Evolutionary conservation across 2,888 invertebrate species (phyloP).

Genomic region (Eristalinus sepulchralis): DNA sequence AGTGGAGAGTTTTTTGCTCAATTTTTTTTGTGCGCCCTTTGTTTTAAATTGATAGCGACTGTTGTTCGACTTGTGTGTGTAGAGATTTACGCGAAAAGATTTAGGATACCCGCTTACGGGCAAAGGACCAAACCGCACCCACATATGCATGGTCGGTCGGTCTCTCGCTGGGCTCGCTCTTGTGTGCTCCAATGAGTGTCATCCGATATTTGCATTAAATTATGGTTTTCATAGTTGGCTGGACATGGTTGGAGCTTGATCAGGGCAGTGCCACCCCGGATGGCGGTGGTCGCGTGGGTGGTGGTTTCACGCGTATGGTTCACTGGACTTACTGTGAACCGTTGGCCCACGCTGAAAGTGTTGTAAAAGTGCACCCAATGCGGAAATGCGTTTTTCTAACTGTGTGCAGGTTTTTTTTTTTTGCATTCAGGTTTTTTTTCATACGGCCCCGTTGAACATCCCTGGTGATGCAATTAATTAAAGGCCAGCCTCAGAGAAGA

Average conservation of each 20-base stretch:
- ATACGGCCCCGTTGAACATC: neutral
- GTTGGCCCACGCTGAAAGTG: conserved; percentile 39
- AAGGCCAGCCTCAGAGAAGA: neutral
- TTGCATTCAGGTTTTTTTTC: neutral
- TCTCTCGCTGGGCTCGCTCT: neutral
- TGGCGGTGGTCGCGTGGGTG: neutral
- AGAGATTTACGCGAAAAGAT: conserved; percentile 29
- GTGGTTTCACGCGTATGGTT: conserved; percentile 21
- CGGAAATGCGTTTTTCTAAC: conserved; percentile 4
- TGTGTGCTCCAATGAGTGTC: neutral
- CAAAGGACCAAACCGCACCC: neutral
- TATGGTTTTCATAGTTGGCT: conserved; percentile 62
- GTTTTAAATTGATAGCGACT: neutral
- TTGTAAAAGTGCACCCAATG: conserved; percentile 46
- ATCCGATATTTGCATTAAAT: conserved; percentile 60
- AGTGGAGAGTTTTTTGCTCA: neutral
- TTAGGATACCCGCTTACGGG: conserved; percentile 31
- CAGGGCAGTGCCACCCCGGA: neutral
- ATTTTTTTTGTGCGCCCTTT: neutral
- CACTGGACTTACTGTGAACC: conserved; percentile 21
- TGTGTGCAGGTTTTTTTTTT: neutral
- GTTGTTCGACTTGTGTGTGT: neutral
- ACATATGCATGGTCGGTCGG: neutral
- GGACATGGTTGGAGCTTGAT: conserved; percentile 23
- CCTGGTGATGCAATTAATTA: neutral